Conservation (phyloP, 92 coral and sea anemone genomes). For the Epizoanthus ramosus region DNA sequence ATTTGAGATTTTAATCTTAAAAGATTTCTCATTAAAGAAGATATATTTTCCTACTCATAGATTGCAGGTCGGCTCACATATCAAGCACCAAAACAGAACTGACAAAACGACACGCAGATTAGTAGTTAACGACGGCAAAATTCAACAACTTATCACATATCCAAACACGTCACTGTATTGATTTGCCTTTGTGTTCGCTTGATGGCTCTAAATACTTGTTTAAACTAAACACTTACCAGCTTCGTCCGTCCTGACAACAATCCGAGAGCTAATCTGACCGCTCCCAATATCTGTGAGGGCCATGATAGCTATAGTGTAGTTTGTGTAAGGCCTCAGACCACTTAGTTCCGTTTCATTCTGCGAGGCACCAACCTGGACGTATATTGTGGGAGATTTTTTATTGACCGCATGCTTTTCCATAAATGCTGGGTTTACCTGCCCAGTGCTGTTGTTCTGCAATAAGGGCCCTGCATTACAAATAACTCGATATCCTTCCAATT, state of each 20-base stretch:
- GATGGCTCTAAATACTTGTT: too few relatives aligned
- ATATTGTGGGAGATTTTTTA: background rate
- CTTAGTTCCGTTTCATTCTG: background rate
- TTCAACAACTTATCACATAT: too few relatives aligned
- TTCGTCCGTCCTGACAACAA: constrained; percentile 8
- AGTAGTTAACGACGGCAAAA: too few relatives aligned
- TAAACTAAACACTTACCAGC: background rate
- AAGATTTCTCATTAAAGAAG: too few relatives aligned
- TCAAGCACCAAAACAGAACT: too few relatives aligned
- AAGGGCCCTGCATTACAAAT: background rate
- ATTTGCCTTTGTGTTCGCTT: too few relatives aligned
- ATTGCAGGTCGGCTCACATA: too few relatives aligned
- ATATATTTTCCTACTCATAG: too few relatives aligned
- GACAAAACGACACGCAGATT: too few relatives aligned
- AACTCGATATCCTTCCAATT: background rate
- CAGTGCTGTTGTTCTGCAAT: background rate
- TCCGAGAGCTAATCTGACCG: background rate
- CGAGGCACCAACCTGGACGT: background rate
- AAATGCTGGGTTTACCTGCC: background rate
- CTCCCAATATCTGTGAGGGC: background rate
- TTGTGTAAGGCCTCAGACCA: background rate
- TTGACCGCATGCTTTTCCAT: background rate
- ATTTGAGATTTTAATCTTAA: too few relatives aligned
- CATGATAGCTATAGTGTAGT: background rate
- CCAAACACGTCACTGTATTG: too few relatives aligned